phyloP scores from a whole-genome alignment of 53 echinoderm and acorn worm genomes.

The Hippasteria phrygiana region DNA sequence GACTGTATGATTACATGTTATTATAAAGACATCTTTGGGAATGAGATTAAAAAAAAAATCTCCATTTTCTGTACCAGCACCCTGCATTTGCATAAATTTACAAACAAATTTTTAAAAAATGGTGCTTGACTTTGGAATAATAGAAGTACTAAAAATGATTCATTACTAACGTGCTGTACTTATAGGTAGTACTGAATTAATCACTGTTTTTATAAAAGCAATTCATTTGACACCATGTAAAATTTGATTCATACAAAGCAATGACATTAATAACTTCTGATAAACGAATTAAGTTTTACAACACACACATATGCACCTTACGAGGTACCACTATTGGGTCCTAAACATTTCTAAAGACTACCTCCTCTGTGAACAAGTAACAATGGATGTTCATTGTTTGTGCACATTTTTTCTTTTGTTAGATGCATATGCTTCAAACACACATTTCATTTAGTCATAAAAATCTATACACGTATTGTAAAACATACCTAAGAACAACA shows the following conservation, averaged over 20 bases:
- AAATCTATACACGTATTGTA: neutral
- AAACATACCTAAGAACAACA: neutral
- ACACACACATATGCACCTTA: no score
- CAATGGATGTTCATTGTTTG: no score
- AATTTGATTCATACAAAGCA: no score
- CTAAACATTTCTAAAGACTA: no score
- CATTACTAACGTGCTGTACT: neutral
- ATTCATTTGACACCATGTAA: neutral
- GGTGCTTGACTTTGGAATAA: neutral
- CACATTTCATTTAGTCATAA: neutral
- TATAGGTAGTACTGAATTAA: slow-evolving; percentile 31
- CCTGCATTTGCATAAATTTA: slow-evolving; percentile 27
- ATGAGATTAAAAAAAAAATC: neutral
- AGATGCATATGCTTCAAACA: no score
- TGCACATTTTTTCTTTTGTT: no score
- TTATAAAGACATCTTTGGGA: neutral
- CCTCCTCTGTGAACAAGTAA: no score
- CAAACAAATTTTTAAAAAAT: neutral
- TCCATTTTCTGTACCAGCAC: slow-evolving; percentile 41
- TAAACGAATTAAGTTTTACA: no score
- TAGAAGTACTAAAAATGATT: neutral
- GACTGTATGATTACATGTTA: neutral
- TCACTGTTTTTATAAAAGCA: neutral
- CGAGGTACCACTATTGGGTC: no score
- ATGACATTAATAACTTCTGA: no score